These are phyloP conservation scores for Leptobrachium leishanense DNA, from an alignment of 2,113 vertebrate genomes.

Conservation along the genomic window DNA sequence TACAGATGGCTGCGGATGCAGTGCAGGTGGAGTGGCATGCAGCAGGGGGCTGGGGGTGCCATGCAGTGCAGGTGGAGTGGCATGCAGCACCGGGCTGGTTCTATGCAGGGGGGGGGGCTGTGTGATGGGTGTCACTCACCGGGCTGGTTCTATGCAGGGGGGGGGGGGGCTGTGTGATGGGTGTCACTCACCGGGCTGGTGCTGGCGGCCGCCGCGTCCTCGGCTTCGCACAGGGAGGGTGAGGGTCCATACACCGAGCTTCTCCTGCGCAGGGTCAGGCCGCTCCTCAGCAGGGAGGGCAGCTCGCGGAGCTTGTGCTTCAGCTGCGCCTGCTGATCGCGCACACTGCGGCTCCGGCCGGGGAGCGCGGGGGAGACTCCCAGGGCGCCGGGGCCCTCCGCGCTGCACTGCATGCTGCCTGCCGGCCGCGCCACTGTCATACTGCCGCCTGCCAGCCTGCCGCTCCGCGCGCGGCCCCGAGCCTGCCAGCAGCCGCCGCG, in stretches of 20 bases:
- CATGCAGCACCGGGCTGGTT: too few relatives aligned
- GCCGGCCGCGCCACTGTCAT: slow-evolving; percentile 61
- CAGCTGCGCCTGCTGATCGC: slow-evolving; percentile 76
- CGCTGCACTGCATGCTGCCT: slow-evolving; percentile 68
- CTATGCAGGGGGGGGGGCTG: too few relatives aligned
- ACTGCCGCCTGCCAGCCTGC: slow-evolving; percentile 50
- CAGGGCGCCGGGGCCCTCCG: slow-evolving; percentile 78
- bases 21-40: too few relatives aligned
- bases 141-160: too few relatives aligned
- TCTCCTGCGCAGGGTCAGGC: slow-evolving; percentile 86
- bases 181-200: slow-evolving; percentile 62
- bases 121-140: too few relatives aligned
- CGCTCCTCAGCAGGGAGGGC: slow-evolving; percentile 87
- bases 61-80: too few relatives aligned
- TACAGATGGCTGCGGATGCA: too few relatives aligned
- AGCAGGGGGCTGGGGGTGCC: too few relatives aligned
- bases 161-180: not conserved
- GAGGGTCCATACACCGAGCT: slow-evolving; percentile 48
- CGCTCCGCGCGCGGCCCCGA: slow-evolving; percentile 21
- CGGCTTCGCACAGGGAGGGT: slow-evolving; percentile 1
- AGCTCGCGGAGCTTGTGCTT: slow-evolving; percentile 90
- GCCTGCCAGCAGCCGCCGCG: slow-evolving; percentile 23
- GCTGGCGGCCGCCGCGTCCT: slow-evolving; percentile 31
- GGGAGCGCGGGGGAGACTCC: slow-evolving; percentile 58
- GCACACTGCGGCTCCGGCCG: slow-evolving; percentile 77